Conservation (phyloP, 2,888 invertebrate species). For the Deroplatys truncata region DNA sequence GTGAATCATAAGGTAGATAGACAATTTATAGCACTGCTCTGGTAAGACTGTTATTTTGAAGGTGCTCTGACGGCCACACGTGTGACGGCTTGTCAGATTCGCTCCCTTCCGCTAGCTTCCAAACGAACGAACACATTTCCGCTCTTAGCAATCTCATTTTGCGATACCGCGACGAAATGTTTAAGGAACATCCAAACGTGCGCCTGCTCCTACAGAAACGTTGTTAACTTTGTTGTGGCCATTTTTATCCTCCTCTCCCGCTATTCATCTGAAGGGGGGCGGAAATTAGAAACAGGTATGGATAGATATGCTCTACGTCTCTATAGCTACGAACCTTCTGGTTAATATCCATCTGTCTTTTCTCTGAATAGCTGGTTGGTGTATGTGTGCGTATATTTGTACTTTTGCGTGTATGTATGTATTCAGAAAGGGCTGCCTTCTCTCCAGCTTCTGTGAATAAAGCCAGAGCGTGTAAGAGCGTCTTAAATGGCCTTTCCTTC, state of each 20-base stretch:
- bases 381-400: neutral
- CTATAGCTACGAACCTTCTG: neutral
- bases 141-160: neutral
- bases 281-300: constrained; percentile 8
- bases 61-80: neutral
- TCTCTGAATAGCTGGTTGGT: constrained; percentile 8
- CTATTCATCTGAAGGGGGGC: neutral
- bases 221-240: neutral
- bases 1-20: no score
- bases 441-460: neutral
- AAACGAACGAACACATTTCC: neutral
- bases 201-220: neutral
- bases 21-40: no score
- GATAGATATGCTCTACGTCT: neutral
- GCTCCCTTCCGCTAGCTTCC: neutral
- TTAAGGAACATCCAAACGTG: neutral
- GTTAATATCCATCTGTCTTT: constrained; percentile 14
- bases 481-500: neutral
- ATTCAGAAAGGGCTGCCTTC: neutral
- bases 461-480: neutral
- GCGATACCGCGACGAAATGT: neutral
- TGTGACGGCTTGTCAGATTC: neutral
- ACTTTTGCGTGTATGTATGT: neutral
- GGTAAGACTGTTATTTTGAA: neutral
- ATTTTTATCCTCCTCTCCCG: neutral